phyloP scores from a whole-genome alignment of 2,797 vertebrate species.

The Iguana delicatissima region DNA sequence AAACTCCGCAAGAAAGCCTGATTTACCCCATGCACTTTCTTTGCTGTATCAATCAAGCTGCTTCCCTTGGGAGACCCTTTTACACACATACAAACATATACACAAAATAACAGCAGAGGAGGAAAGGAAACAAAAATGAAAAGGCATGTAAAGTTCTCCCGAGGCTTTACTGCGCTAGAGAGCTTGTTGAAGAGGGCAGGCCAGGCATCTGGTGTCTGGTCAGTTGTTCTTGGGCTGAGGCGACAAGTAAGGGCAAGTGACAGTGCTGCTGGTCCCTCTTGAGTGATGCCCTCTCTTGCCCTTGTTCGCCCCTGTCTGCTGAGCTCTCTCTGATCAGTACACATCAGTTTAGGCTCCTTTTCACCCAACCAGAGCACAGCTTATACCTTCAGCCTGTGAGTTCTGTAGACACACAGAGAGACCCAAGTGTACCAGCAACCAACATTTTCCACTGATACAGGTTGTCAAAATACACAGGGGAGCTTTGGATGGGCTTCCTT shows the following conservation, averaged over 20 bases:
- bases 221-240: not conserved
- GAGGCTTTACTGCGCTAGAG: not conserved
- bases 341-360: not conserved
- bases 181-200: rapidly evolving
- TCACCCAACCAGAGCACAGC: slow-evolving; percentile 76
- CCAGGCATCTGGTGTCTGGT: not conserved
- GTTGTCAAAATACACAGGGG: slow-evolving; percentile 45
- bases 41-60: slow-evolving; percentile 81
- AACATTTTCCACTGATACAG: slow-evolving; percentile 23
- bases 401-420: slow-evolving; percentile 50
- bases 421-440: not conserved
- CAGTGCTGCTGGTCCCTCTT: slow-evolving; percentile 53
- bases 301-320: slow-evolving; percentile 71
- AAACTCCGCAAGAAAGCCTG: slow-evolving; percentile 70
- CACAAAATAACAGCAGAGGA: not conserved
- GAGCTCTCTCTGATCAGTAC: slow-evolving; percentile 60
- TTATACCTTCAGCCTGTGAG: slow-evolving; percentile 85
- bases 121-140: not conserved
- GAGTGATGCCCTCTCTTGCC: slow-evolving; percentile 70
- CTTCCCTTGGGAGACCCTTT: slow-evolving; percentile 78
- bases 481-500: slow-evolving; percentile 46
- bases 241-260: slow-evolving; percentile 35
- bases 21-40: slow-evolving; percentile 66
- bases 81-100: slow-evolving; percentile 57
- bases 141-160: not conserved